Percentiles rank a stretch among this genome's conserved stretches.
Conservation (phyloP, 2,888 invertebrate species). For the Cephus nigrinus region DNA sequence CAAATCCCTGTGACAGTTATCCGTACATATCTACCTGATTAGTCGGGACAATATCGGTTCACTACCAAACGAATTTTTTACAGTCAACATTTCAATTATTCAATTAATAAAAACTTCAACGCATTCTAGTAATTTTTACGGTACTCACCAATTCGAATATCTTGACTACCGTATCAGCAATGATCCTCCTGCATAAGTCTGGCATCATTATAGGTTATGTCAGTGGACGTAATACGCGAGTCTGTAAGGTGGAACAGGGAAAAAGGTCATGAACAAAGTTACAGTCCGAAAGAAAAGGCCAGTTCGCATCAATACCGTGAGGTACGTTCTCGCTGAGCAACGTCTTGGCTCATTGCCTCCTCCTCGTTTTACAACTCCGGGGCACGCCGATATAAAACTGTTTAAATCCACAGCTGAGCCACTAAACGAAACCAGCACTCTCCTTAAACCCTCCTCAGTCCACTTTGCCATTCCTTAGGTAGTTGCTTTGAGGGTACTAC, state of each 20-base stretch:
- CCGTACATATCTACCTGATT: neutral
- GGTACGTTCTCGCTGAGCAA: neutral
- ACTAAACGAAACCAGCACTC: conserved; percentile 28
- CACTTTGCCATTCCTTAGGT: conserved; percentile 8
- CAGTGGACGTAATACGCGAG: neutral
- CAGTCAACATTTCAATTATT: neutral
- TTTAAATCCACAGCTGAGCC: conserved; percentile 40
- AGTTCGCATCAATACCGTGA: neutral
- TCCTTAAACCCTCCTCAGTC: conserved; percentile 11
- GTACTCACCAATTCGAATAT: neutral
- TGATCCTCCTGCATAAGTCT: neutral
- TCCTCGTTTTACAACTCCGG: conserved; percentile 35
- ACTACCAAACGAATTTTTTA: neutral
- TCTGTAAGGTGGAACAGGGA: neutral
- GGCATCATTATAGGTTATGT: neutral
- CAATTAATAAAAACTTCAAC: neutral
- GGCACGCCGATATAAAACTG: conserved; percentile 39
- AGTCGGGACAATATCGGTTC: neutral
- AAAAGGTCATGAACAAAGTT: neutral
- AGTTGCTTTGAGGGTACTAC: conserved; percentile 40
- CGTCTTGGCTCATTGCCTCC: conserved; percentile 36
- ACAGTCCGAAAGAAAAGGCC: neutral
- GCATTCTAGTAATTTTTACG: neutral
- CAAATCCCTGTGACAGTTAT: neutral
- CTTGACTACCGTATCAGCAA: neutral